Evolutionary conservation across 2,797 vertebrate genomes (phyloP).

Genomic region (Pagetopsis macropterus): DNA sequence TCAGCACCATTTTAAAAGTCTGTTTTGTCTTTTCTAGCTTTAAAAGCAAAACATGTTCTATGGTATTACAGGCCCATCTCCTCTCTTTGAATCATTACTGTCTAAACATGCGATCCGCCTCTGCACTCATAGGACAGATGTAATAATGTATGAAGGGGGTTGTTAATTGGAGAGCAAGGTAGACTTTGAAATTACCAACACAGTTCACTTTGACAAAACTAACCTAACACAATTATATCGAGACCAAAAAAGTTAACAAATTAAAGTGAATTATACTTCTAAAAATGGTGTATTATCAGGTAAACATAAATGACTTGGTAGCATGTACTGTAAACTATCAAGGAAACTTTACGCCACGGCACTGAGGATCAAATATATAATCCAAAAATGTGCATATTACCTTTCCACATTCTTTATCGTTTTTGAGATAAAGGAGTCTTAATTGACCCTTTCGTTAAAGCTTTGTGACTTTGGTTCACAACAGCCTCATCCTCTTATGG

Average conservation of each 20-base stretch:
- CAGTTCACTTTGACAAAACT: slow-evolving; percentile 1
- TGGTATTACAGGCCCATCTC: slow-evolving; percentile 11
- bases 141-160: slow-evolving; percentile 26
- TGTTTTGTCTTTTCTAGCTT: neutral
- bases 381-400: slow-evolving; percentile 46
- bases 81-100: slow-evolving; percentile 21
- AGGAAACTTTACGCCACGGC: slow-evolving; percentile 17
- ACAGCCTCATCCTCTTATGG: slow-evolving; percentile 49
- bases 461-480: slow-evolving; percentile 52
- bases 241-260: neutral
- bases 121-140: slow-evolving; percentile 25
- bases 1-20: slow-evolving; percentile 19
- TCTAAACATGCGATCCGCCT: neutral
- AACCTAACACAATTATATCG: neutral
- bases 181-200: neutral
- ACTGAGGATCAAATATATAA: slow-evolving; percentile 18
- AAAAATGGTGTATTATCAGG: slow-evolving; percentile 22
- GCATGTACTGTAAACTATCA: slow-evolving; percentile 47
- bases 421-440: slow-evolving; percentile 55
- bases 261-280: neutral
- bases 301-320: slow-evolving; percentile 32
- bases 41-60: neutral
- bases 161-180: slow-evolving; percentile 11
- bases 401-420: slow-evolving; percentile 30
- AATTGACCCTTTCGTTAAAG: slow-evolving; percentile 57